Conservation (phyloP, 2,888 invertebrate species). For the Hemithea aestivaria region DNA sequence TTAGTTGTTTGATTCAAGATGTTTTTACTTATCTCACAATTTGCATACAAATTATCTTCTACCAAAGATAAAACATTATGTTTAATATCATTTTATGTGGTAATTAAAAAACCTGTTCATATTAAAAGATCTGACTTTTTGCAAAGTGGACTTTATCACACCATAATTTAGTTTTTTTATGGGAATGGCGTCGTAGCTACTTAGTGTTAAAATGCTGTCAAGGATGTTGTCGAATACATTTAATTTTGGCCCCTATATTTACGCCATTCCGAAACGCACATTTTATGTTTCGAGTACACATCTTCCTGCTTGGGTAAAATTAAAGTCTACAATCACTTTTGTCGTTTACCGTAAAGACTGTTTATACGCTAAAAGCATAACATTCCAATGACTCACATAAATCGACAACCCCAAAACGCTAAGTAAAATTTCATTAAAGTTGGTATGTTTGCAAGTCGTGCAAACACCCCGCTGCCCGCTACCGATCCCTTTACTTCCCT, state of each 20-base stretch:
- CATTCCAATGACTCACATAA: constrained; percentile 23
- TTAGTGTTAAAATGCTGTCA: too few relatives aligned
- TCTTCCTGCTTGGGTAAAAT: too few relatives aligned
- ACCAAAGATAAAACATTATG: neutral
- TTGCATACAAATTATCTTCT: constrained; percentile 8
- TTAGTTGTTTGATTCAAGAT: constrained; percentile 21
- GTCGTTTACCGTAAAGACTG: too few relatives aligned
- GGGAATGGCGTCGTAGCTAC: too few relatives aligned
- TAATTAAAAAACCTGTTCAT: constrained; percentile 14
- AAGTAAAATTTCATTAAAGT: constrained; percentile 13
- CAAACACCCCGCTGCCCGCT: constrained; percentile 24
- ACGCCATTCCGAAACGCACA: too few relatives aligned
- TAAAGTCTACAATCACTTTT: too few relatives aligned
- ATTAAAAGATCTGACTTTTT: constrained; percentile 16
- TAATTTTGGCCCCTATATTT: too few relatives aligned
- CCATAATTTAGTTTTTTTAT: constrained; percentile 1
- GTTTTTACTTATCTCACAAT: constrained; percentile 11
- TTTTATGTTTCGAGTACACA: too few relatives aligned
- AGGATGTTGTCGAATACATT: too few relatives aligned
- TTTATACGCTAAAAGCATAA: neutral
- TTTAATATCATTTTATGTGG: constrained; percentile 2
- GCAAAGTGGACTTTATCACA: constrained; percentile 9
- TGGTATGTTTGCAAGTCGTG: constrained; percentile 29
- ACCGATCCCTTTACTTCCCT: constrained; percentile 26
- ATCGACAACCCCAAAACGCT: constrained; percentile 6